Percentiles rank a stretch among this genome's conserved stretches.
These are phyloP conservation scores for Pocillopora verrucosa DNA, from an alignment of 64 coral and sea anemone species.

Conservation along the genomic window DNA sequence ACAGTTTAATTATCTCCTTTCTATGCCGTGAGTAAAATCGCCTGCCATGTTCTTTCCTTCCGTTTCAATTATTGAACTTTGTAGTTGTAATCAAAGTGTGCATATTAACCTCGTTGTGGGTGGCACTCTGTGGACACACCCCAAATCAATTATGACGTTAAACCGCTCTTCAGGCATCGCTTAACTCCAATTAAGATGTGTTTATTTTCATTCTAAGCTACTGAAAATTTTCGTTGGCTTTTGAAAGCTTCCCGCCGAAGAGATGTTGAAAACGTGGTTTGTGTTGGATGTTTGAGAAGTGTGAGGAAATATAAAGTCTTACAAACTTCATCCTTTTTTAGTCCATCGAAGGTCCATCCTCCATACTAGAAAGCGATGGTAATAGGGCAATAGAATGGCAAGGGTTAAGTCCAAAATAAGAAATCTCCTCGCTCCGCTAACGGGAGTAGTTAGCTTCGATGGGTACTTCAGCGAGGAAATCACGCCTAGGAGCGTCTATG, in stretches of 20 bases:
- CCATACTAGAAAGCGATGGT: too few relatives aligned
- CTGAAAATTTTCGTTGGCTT: not conserved
- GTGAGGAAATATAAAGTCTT: not conserved
- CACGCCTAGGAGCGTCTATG: too few relatives aligned
- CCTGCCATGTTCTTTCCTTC: slow-evolving; percentile 5
- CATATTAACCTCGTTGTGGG: slow-evolving; percentile 28
- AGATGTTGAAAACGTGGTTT: slow-evolving; percentile 13
- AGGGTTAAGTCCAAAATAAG: too few relatives aligned
- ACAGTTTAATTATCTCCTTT: slow-evolving; percentile 23
- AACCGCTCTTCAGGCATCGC: slow-evolving; percentile 16
- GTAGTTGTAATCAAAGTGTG: slow-evolving; percentile 26
- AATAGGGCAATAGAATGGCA: too few relatives aligned
- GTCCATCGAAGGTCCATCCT: not conserved
- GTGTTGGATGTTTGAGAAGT: not conserved
- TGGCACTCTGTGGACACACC: slow-evolving; percentile 6
- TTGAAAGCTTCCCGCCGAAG: not conserved
- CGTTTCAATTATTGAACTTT: slow-evolving; percentile 1
- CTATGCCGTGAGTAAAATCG: not conserved
- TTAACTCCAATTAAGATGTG: slow-evolving; percentile 20
- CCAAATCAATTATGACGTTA: slow-evolving; percentile 19
- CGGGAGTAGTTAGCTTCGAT: too few relatives aligned
- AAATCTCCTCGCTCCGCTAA: too few relatives aligned
- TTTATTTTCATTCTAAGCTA: slow-evolving; percentile 6
- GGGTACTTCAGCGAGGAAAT: too few relatives aligned
- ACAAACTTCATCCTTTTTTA: not conserved